These are phyloP conservation scores for Agrilus biguttatus DNA, from an alignment of 2,888 invertebrate genomes.

Conservation along the genomic window DNA sequence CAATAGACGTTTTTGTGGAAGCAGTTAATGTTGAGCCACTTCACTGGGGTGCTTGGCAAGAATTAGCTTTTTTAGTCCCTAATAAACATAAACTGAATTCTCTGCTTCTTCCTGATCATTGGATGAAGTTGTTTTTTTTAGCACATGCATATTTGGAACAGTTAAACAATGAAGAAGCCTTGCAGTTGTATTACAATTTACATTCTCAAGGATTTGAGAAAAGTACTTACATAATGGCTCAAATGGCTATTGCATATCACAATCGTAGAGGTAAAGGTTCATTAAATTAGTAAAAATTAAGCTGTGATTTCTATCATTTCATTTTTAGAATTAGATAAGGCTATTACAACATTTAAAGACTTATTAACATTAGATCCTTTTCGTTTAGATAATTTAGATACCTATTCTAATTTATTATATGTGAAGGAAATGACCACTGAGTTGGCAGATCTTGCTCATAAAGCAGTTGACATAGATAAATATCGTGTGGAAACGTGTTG, in stretches of 20 bases:
- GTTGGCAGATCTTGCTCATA: conserved; percentile 84
- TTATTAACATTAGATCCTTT: conserved; percentile 81
- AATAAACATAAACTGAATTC: conserved; percentile 54
- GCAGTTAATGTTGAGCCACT: conserved; percentile 67
- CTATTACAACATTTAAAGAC: conserved; percentile 70
- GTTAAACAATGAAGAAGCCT: conserved; percentile 77
- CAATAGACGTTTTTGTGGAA: conserved; percentile 64
- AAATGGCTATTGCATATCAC: conserved; percentile 85
- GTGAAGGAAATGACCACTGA: conserved; percentile 87
- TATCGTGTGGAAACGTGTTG: conserved; percentile 96
- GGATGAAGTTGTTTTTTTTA: conserved; percentile 89
- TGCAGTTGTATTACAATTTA: conserved; percentile 67
- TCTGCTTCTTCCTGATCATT: conserved; percentile 65
- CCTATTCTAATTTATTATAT: conserved; percentile 90
- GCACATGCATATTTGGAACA: conserved; percentile 83
- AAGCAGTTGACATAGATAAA: conserved; percentile 87
- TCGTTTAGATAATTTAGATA: conserved; percentile 89
- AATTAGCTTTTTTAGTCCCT: conserved; percentile 66
- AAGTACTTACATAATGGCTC: conserved; percentile 79
- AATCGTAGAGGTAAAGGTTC: conserved; percentile 62
- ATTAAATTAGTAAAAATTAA: neutral
- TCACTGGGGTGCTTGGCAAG: conserved; percentile 93
- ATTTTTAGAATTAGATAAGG: conserved; percentile 71
- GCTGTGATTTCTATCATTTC: neutral
- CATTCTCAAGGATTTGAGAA: conserved; percentile 69